phyloP scores from a whole-genome alignment of 1,140 invertebrate species.

The Drosophila asahinai region DNA sequence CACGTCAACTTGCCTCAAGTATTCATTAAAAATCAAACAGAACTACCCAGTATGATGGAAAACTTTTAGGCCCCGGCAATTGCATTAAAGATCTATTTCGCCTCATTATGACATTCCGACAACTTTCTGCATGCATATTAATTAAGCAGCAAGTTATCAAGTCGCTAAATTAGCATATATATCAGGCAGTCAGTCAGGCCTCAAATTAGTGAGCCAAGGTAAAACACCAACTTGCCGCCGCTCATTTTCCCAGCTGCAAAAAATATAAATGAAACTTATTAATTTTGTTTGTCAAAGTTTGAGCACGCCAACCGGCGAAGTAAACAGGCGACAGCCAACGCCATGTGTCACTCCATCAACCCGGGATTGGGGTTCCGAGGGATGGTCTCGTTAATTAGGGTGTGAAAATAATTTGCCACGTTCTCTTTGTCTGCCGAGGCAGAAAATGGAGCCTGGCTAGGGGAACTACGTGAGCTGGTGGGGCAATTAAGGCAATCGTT shows the following conservation, averaged over 20 bases:
- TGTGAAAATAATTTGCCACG: constrained; percentile 64
- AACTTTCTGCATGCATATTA: constrained; percentile 67
- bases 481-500: constrained; percentile 26
- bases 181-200: constrained; percentile 25
- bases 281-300: constrained; percentile 52
- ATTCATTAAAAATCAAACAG: constrained; percentile 70
- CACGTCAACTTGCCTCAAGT: constrained; percentile 46
- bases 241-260: constrained; percentile 15
- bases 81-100: constrained; percentile 69
- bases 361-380: constrained; percentile 8
- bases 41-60: constrained; percentile 34
- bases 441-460: constrained; percentile 27
- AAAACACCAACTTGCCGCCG: constrained; percentile 23
- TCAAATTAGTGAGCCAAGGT: constrained; percentile 52
- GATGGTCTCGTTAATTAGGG: constrained; percentile 46
- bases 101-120: constrained; percentile 31
- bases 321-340: constrained; percentile 43
- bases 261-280: constrained; percentile 56
- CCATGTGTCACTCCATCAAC: constrained; percentile 55
- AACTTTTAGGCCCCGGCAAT: constrained; percentile 59
- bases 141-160: constrained; percentile 56
- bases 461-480: constrained; percentile 46
- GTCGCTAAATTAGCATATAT: constrained; percentile 54
- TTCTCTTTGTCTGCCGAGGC: constrained; percentile 31
- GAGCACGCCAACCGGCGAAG: constrained; percentile 27